A percentile compares a stretch with the other conserved stretches of the same genome.
Conservation (phyloP, 2,113 vertebrate genomes). For the Pandion haliaetus region DNA sequence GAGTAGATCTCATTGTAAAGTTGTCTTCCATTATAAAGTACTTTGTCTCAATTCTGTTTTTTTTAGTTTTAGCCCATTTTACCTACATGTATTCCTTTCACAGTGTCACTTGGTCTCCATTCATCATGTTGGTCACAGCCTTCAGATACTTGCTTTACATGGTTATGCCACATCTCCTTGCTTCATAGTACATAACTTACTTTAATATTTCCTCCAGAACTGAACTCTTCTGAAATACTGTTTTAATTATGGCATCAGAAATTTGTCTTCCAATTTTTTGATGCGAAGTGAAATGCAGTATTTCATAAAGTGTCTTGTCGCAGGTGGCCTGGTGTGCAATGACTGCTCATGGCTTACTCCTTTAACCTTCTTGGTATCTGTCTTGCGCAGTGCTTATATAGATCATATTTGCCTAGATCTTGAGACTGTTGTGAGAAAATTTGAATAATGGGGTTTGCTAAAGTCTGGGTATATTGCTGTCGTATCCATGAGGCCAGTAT, state of each 20-base stretch:
- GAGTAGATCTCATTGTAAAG: not conserved
- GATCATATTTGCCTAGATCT: not conserved
- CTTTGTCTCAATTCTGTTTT: not conserved
- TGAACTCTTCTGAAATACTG: not conserved
- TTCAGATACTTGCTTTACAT: not conserved
- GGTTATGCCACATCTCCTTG: not conserved
- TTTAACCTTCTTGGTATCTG: not conserved
- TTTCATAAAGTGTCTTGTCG: not conserved
- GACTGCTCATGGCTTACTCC: not conserved
- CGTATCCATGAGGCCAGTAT: not conserved
- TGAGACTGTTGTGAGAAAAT: not conserved
- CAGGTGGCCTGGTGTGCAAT: not conserved
- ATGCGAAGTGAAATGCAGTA: not conserved
- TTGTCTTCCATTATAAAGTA: not conserved
- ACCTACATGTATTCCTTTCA: fast-evolving
- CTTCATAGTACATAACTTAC: not conserved
- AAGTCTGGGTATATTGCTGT: not conserved
- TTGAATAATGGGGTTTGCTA: not conserved
- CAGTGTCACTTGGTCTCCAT: fast-evolving
- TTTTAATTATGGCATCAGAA: not conserved
- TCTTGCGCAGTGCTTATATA: not conserved
- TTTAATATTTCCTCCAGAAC: not conserved
- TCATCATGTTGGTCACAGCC: fast-evolving
- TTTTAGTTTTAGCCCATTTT: not conserved
- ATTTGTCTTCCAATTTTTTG: not conserved